Evolutionary conservation across 2,888 invertebrate species (phyloP).

Genomic region (Bimastos eiseni): DNA sequence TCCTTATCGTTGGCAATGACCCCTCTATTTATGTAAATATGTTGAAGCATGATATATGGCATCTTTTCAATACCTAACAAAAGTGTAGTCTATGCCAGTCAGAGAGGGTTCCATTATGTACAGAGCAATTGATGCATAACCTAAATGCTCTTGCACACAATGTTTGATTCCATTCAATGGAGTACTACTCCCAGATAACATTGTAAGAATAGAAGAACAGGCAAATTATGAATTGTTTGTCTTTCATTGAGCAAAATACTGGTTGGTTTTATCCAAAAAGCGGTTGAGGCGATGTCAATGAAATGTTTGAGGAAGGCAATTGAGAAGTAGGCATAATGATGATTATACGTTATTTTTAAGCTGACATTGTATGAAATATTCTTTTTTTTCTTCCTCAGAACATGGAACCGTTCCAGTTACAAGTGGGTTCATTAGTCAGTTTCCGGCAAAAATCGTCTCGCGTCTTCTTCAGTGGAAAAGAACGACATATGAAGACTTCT

Average conservation of each 20-base stretch:
- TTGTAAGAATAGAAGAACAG: no score
- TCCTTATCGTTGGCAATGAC: neutral
- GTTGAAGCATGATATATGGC: no score
- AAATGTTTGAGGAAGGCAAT: neutral
- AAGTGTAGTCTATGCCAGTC: no score
- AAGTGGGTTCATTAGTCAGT: constrained; percentile 49
- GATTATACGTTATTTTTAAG: neutral
- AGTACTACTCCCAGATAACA: no score
- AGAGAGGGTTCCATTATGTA: no score
- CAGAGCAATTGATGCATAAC: no score
- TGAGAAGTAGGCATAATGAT: neutral
- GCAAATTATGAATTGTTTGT: neutral
- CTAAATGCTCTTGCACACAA: no score
- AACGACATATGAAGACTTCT: constrained; percentile 73
- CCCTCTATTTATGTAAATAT: neutral
- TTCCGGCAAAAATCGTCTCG: constrained; percentile 55
- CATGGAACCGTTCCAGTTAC: constrained; percentile 51
- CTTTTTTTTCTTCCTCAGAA: constrained; percentile 49
- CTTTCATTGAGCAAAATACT: neutral
- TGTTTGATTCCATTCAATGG: no score
- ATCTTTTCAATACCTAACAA: neutral
- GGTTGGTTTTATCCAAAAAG: neutral
- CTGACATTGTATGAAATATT: neutral
- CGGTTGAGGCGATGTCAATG: neutral
- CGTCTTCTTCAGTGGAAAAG: constrained; percentile 73